Evolutionary conservation across 1,140 invertebrate species (phyloP).

Genomic region (Drosophila aff.): DNA sequence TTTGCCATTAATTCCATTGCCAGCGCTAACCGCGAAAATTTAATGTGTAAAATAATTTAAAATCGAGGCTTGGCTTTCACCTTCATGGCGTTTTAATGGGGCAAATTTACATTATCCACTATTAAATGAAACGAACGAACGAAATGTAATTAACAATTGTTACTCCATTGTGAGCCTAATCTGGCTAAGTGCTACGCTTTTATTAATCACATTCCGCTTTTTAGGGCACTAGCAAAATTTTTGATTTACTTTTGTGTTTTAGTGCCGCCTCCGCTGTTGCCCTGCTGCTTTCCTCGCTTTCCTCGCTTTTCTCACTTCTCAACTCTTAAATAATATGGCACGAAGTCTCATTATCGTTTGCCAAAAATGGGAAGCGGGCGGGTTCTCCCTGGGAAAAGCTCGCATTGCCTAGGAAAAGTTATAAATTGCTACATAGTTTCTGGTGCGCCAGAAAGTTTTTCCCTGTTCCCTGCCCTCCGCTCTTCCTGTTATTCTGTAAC

Average conservation of each 20-base stretch:
- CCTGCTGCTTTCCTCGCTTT: neutral
- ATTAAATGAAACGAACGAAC: constrained; percentile 6
- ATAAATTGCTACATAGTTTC: constrained; percentile 82
- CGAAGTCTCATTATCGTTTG: constrained; percentile 63
- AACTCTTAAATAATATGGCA: constrained; percentile 65
- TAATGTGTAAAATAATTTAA: constrained; percentile 56
- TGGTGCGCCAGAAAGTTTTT: constrained; percentile 57
- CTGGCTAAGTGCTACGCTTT: constrained; percentile 52
- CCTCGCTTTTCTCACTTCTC: constrained; percentile 1
- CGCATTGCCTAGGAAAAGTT: constrained; percentile 52
- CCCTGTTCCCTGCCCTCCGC: neutral
- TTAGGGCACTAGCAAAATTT: constrained; percentile 30
- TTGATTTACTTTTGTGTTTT: constrained; percentile 54
- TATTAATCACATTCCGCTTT: constrained; percentile 50
- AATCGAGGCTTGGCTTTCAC: neutral
- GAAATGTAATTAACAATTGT: constrained; percentile 54
- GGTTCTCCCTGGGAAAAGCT: neutral
- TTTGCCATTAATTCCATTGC: constrained; percentile 49
- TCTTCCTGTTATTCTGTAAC: constrained; percentile 50
- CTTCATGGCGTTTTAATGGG: constrained; percentile 15
- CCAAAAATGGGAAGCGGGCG: constrained; percentile 18
- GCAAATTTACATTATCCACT: constrained; percentile 21
- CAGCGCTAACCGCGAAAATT: constrained; percentile 56
- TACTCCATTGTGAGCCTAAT: constrained; percentile 45
- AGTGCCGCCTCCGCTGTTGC: constrained; percentile 12